Conservation (phyloP, 2,113 vertebrate species). For the Ceyx margarethae region DNA sequence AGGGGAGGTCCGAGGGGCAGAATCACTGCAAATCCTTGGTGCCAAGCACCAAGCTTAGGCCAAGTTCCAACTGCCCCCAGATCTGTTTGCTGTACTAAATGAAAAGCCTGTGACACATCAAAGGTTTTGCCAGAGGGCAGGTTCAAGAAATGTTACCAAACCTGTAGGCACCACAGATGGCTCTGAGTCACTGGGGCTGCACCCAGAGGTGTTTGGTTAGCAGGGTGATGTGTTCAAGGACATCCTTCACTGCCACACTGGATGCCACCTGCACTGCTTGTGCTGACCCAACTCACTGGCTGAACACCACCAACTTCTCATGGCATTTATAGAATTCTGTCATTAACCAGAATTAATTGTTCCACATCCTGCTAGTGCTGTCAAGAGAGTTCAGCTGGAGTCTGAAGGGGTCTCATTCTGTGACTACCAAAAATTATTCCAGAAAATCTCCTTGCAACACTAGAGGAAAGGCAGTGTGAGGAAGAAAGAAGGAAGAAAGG, state of each 20-base stretch:
- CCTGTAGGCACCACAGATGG: neutral
- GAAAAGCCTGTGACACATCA: neutral
- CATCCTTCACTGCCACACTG: neutral
- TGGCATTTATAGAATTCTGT: neutral
- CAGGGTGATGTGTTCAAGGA: neutral
- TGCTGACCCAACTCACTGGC: neutral
- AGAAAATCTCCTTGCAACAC: neutral
- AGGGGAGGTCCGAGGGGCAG: too few relatives aligned
- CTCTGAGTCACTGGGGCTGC: neutral
- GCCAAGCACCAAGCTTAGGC: neutral
- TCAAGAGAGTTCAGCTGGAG: neutral
- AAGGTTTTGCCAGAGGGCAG: neutral
- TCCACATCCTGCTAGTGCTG: neutral
- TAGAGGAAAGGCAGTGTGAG: neutral
- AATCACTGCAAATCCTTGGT: too few relatives aligned
- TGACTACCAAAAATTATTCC: neutral
- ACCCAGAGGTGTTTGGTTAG: neutral
- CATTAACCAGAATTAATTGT: neutral
- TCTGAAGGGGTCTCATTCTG: too few relatives aligned
- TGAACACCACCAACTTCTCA: neutral
- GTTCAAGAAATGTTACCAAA: conserved; percentile 57
- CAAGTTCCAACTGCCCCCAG: neutral
- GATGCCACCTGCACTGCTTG: neutral
- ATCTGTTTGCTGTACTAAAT: neutral
- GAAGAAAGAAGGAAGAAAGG: neutral